Base-by-base conservation (phyloP, 2,113 vertebrate species). In the Gallinago undulata region DNA sequence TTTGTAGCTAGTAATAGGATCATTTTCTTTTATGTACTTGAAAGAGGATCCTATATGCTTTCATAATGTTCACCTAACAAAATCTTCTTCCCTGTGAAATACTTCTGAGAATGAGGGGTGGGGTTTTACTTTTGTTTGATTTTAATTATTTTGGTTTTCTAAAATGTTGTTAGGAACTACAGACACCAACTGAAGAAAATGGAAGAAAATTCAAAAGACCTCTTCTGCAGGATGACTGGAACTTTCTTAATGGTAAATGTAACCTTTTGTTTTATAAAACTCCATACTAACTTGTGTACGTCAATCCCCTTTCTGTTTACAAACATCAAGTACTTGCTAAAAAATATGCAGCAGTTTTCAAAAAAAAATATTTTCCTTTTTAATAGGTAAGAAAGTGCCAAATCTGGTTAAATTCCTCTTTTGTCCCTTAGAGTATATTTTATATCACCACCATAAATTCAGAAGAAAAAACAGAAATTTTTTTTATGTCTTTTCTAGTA, bases 61-160 rank as follows among this genome's bases (percentile, higher is more conserved):
- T 90, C 14, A 60, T 39, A 67, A 39, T 55, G 33, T 28, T 48
- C 19, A 60, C 3, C 3, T 35, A 66, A 60, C 35, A 76, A 43
- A 15, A 57, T 39, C 68, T 79, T 50, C 3, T 72, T 69, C 70
- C 33, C 33, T 48, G 7, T 47, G n/a, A 25, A 19, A 10, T 66
- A 8, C 5, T 73, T 43, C 35, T 27, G 60, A 81, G 33, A 81
- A 57, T 1, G 9, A 35, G 17, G 11, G 2, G 1, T 48, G 4
- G 1, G 1, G n/a, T 28, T 48, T 47, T 59, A 7, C 13, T 21
- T 27, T 11, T 7, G 1, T 37, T 68, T 50, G 25, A 2, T 31
- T 59, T 23, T 7, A 68, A 50, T 30, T 27, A 31, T 6, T 63
- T 50, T 37, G 1, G 13, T 51, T 82, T 66, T 30, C 7, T 12